These are phyloP conservation scores for Drosophila hydei DNA, from an alignment of 1,140 invertebrate genomes.

Conservation along the genomic window DNA sequence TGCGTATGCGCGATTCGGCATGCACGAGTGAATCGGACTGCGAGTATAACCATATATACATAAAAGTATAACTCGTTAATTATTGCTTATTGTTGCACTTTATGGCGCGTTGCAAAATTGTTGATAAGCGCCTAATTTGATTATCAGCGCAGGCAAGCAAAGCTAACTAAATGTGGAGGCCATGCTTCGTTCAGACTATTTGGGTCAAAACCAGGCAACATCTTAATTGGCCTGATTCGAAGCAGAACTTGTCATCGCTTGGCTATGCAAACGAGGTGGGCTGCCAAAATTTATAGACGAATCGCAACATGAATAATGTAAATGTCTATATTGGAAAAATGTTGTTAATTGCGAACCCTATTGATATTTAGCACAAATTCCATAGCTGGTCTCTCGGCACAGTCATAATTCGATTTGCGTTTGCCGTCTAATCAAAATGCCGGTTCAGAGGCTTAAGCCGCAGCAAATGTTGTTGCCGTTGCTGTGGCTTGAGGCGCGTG, in stretches of 20 bases:
- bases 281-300: conserved; percentile 24
- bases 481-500: conserved; percentile 23
- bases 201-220: conserved; percentile 1
- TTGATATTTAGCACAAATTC: conserved; percentile 62
- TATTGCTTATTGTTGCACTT: conserved; percentile 22
- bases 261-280: conserved; percentile 31
- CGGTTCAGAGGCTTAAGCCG: conserved; percentile 36
- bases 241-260: not conserved
- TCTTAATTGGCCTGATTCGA: not conserved
- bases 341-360: conserved; percentile 53
- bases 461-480: conserved; percentile 26
- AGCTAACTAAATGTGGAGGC: conserved; percentile 49
- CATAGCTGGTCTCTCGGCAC: conserved; percentile 56
- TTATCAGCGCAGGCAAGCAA: conserved; percentile 44
- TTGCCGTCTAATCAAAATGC: conserved; percentile 60
- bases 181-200: not conserved
- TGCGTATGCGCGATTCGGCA: conserved; percentile 71
- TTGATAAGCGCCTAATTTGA: conserved; percentile 68
- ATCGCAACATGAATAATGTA: conserved; percentile 18
- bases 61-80: conserved; percentile 60
- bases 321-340: conserved; percentile 7
- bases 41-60: conserved; percentile 8
- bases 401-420: conserved; percentile 46
- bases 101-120: conserved; percentile 39
- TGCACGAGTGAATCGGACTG: conserved; percentile 62